Base-by-base conservation (phyloP, 2,888 invertebrate species). In the Trissolcus japonicus region DNA sequence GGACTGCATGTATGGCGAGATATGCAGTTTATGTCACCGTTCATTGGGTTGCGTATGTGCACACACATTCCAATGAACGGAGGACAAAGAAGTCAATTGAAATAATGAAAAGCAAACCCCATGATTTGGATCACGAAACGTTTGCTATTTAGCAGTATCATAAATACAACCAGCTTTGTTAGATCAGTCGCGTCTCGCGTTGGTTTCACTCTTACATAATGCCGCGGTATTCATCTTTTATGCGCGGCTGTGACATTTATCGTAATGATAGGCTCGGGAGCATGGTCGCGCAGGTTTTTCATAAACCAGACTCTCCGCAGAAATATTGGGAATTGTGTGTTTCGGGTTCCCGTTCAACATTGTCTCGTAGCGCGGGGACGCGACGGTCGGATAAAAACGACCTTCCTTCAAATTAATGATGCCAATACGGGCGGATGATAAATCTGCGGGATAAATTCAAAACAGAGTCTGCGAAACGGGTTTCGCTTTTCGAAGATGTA, bases 391-490 rank as follows among this genome's bases (percentile, higher is more conserved):
- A 56, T 56, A 56, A 66, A 51, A 17, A 51, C 19, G 59, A 53
- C 51, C 67, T 59, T 57, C 59, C 35, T 55, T 41, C 51, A 55
- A 68, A 46, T 55, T 17, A 35, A 50, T 50, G 69, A 53, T 50
- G 46, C 43, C 60, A 66, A 66, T 53, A 16, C 75, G 48, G 16
- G 48, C 43, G 57, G 55, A 54, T 65, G 72, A 73, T 59, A 73
- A 65, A 65, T 71, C 56, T 19, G 14, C 57, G 57, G 35, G 25
- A 59, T 56, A 60, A 50, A 74, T 67, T 61, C 55, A 73, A 73
- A 62, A 66, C 67, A 55, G n/a, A n/a, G 54, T 63, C 48, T 35
- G 46, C 40, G 79, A 80, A 83, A 82, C 80, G 76, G 80, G 82
- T 81, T 84, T 82, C 80, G 77, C 80, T 78, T 76, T 51, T 17